phyloP scores from a whole-genome alignment of 2,113 vertebrate species.

The Hyaena hyaena region DNA sequence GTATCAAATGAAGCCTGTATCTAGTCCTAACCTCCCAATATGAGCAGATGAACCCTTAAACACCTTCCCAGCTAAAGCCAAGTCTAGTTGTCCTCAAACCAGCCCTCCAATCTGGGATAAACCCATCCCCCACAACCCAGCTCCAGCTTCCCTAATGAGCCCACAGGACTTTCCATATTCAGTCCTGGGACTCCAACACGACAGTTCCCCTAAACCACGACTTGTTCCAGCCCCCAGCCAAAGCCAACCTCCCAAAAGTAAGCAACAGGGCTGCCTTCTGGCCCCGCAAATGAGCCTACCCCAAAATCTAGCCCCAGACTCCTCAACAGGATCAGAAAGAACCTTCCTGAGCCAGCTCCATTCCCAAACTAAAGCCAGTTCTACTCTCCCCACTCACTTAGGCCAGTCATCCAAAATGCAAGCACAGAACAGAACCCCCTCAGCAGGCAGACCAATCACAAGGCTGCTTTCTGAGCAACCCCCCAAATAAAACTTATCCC shows the following conservation, averaged over 20 bases:
- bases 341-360: not conserved
- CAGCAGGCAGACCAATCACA: not conserved
- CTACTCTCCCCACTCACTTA: not conserved
- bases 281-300: not conserved
- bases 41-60: not conserved
- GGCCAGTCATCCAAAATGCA: not conserved
- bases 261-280: not conserved
- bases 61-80: not conserved
- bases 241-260: not conserved
- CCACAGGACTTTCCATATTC: not conserved
- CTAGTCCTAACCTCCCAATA: not conserved
- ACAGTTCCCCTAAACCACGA: slow-evolving; percentile 18
- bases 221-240: not conserved
- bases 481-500: not conserved
- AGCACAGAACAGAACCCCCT: not conserved
- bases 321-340: not conserved
- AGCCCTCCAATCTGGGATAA: not conserved
- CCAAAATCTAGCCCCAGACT: slow-evolving; percentile 17
- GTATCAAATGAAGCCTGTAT: not conserved
- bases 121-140: not conserved
- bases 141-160: not conserved
- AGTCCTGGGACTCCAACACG: not conserved
- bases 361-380: not conserved
- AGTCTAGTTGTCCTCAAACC: not conserved
- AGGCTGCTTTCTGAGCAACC: not conserved